These are phyloP conservation scores for Corticium candelabrum DNA, from an alignment of 37 sponge, comb jelly and placozoan genomes.

Conservation along the genomic window DNA sequence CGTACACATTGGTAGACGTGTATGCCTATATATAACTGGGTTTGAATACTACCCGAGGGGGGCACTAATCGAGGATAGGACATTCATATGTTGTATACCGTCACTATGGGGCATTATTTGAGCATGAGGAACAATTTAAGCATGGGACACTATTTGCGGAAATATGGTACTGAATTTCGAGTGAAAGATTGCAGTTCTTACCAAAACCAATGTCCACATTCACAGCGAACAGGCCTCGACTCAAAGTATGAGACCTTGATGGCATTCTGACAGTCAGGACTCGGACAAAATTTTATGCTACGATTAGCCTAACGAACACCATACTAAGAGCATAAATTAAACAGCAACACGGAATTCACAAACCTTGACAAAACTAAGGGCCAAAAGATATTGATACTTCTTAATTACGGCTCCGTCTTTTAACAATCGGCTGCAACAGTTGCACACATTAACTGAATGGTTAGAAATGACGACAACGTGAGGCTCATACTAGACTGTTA, in stretches of 20 bases:
- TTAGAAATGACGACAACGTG: neutral
- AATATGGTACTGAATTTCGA: no score
- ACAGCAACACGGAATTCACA: no score
- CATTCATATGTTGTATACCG: no score
- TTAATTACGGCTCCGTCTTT: constrained; percentile 18
- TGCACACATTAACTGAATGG: neutral
- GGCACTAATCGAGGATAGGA: no score
- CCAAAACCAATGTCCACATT: constrained; percentile 74
- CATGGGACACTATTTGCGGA: no score
- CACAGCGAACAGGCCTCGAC: constrained; percentile 43
- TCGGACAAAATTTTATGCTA: constrained; percentile 68
- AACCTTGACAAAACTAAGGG: constrained; percentile 74
- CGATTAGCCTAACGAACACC: constrained; percentile 75
- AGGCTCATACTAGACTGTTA: constrained; percentile 56
- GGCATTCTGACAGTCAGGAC: constrained; percentile 79
- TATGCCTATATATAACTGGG: no score
- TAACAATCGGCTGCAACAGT: constrained; percentile 32
- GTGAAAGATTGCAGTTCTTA: no score
- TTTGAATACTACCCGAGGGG: no score
- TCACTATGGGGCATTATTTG: no score
- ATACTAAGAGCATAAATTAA: constrained; percentile 12
- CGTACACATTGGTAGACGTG: no score
- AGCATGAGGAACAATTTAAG: no score
- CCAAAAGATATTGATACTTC: constrained; percentile 66
- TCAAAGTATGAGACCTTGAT: constrained; percentile 22